A percentile compares a stretch with the other conserved stretches of the same genome.
These are phyloP conservation scores for Nycticorax nycticorax DNA, from an alignment of 2,113 vertebrate species.

Conservation along the genomic window DNA sequence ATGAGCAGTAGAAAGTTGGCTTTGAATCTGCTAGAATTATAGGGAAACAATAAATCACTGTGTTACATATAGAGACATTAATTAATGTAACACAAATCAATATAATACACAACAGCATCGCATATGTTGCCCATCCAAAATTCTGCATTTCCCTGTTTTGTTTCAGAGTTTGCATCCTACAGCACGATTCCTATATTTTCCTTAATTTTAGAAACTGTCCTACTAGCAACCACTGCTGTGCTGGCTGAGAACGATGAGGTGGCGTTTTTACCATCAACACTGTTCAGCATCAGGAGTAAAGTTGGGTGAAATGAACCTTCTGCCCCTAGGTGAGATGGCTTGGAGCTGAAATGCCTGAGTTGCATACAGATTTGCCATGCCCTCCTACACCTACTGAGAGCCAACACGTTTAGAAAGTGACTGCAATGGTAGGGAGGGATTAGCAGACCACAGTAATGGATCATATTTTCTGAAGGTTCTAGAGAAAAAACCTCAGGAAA, in stretches of 20 bases:
- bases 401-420: accelerated
- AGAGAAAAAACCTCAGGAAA: background rate
- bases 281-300: background rate
- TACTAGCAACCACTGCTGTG: background rate
- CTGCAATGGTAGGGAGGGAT: background rate
- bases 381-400: background rate
- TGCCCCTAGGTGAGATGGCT: background rate
- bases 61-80: background rate
- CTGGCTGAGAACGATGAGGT: background rate
- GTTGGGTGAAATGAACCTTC: background rate
- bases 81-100: background rate
- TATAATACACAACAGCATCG: background rate
- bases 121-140: background rate
- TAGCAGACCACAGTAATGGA: background rate
- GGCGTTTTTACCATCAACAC: background rate
- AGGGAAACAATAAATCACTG: background rate
- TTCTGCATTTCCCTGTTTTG: background rate
- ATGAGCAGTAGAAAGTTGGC: background rate
- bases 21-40: background rate
- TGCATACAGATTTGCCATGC: background rate
- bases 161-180: background rate
- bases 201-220: background rate
- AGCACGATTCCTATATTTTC: background rate
- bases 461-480: background rate
- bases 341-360: background rate